A percentile compares a stretch with the other conserved stretches of the same genome.
These are phyloP conservation scores for Montipora cactus DNA, from an alignment of 64 coral and sea anemone genomes.

Conservation along the genomic window DNA sequence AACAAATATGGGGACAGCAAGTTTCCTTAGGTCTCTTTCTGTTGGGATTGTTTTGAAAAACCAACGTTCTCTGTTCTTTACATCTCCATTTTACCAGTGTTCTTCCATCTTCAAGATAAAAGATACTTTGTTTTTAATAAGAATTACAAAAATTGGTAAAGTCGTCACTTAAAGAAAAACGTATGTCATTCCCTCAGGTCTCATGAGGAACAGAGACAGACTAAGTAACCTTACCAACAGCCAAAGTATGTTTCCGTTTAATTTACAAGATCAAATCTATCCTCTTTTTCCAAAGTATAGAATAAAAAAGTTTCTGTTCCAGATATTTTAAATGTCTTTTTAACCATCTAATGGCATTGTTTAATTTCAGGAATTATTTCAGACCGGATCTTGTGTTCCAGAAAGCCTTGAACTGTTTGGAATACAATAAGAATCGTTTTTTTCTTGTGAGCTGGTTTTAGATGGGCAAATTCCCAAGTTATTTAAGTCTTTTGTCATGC, in stretches of 20 bases:
- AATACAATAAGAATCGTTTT: neutral
- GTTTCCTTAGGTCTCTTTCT: neutral
- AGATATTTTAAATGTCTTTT: neutral
- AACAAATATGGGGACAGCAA: no score
- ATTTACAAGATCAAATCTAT: neutral
- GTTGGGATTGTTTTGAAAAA: no score
- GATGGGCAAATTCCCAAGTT: neutral
- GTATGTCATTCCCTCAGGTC: neutral
- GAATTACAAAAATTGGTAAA: no score
- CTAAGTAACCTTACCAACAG: no score
- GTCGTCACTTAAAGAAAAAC: neutral
- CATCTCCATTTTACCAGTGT: neutral
- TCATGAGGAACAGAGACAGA: neutral
- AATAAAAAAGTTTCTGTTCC: neutral
- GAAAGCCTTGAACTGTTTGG: neutral
- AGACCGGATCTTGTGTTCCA: neutral
- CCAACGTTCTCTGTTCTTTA: neutral
- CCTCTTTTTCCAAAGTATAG: neutral
- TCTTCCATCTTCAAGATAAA: neutral
- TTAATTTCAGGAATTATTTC: neutral
- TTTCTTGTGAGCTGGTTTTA: neutral
- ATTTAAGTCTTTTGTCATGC: neutral
- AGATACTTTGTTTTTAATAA: no score
- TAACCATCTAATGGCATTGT: neutral
- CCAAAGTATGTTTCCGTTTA: no score